Percentiles rank a stretch among this genome's conserved stretches.
phyloP scores from a whole-genome alignment of 2,797 vertebrate species.

The Takifugu ocellatus region DNA sequence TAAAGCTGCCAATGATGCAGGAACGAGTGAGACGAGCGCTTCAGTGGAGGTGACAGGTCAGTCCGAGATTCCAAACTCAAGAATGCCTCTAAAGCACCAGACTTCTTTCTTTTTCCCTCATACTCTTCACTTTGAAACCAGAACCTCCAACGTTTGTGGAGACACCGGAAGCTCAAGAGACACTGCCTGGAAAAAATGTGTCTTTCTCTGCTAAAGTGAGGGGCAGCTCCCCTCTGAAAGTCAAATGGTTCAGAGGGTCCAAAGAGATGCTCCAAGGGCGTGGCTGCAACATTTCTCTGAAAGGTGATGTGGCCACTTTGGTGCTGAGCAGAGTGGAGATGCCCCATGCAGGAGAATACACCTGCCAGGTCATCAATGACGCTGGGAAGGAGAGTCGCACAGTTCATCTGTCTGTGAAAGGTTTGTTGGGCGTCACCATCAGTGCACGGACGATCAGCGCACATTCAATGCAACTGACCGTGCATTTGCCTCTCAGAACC shows the following conservation, averaged over 20 bases:
- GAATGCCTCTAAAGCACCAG: conserved; percentile 5
- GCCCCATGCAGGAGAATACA: conserved; percentile 81
- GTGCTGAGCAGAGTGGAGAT: conserved; percentile 79
- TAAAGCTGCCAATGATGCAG: conserved; percentile 84
- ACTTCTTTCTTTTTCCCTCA: conserved; percentile 17
- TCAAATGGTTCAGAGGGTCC: conserved; percentile 91
- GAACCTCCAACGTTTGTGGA: conserved; percentile 88
- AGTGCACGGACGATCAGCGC: too few relatives aligned
- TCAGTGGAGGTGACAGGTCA: conserved; percentile 88
- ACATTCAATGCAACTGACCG: conserved; percentile 34
- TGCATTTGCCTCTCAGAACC: conserved; percentile 62
- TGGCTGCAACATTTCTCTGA: conserved; percentile 79
- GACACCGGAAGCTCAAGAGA: conserved; percentile 79
- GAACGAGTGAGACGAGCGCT: conserved; percentile 82
- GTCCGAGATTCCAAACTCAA: conserved; percentile 36
- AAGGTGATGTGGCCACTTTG: conserved; percentile 75
- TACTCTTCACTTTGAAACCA: conserved; percentile 44
- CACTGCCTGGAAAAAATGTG: conserved; percentile 79
- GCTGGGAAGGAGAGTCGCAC: conserved; percentile 82
- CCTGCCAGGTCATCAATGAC: conserved; percentile 79
- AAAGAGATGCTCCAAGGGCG: conserved; percentile 83
- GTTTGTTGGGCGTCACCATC: conserved; percentile 68
- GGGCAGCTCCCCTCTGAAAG: conserved; percentile 83
- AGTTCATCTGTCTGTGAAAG: conserved; percentile 84
- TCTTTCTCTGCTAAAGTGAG: conserved; percentile 83